A percentile compares a stretch with the other conserved stretches of the same genome.
Conservation (phyloP, 2,797 vertebrate species). For the Atherinosoma microstoma region DNA sequence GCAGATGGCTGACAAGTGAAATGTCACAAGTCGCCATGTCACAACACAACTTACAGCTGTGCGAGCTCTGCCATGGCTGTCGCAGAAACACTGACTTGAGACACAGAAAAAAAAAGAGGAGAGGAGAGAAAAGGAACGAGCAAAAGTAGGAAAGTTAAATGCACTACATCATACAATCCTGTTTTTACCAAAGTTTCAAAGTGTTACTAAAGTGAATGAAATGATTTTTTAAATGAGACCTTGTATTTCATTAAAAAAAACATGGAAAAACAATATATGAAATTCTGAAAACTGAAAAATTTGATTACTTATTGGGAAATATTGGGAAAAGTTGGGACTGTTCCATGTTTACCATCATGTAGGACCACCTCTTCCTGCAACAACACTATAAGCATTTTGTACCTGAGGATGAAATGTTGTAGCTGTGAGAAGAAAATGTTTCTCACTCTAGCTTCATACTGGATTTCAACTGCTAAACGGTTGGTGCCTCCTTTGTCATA, state of each 20-base stretch:
- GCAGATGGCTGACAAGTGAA: constrained; percentile 46
- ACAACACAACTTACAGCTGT: constrained; percentile 48
- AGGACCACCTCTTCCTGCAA: not conserved
- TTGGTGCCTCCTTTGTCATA: not conserved
- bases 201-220: not conserved
- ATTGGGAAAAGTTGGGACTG: not conserved
- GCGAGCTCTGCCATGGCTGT: constrained; percentile 3
- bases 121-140: not conserved
- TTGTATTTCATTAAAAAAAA: not conserved
- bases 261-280: not conserved
- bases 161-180: not conserved
- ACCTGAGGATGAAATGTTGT: not conserved
- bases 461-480: not conserved
- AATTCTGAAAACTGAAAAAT: not conserved
- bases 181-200: not conserved
- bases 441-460: not conserved
- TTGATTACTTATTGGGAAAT: not conserved
- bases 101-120: not conserved
- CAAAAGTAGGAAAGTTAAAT: not conserved
- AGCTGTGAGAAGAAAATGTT: not conserved
- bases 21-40: constrained; percentile 52
- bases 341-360: not conserved
- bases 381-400: not conserved
- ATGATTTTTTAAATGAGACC: not conserved
- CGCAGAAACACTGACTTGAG: constrained; percentile 11